Percentiles rank a stretch among this genome's conserved stretches.
phyloP scores from a whole-genome alignment of 2,797 vertebrate species.

The Melopsittacus undulatus region DNA sequence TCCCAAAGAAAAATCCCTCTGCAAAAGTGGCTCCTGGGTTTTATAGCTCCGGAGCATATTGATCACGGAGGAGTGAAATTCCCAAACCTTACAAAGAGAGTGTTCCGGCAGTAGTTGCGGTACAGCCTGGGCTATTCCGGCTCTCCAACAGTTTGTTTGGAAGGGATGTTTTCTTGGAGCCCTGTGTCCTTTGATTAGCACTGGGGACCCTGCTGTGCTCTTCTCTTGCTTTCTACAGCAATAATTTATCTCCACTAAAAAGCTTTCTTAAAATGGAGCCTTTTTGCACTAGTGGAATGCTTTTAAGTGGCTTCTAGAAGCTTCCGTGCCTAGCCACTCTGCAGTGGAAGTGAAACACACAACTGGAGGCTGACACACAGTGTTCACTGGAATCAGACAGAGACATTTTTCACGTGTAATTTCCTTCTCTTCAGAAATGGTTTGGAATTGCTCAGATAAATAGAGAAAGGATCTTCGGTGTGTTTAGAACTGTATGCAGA shows the following conservation, averaged over 20 bases:
- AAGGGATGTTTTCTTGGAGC: background rate
- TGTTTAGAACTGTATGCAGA: background rate
- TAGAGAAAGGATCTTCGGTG: background rate
- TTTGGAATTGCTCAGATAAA: background rate
- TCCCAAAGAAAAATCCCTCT: background rate
- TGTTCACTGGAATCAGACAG: background rate
- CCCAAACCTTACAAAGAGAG: background rate
- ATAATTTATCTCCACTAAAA: background rate
- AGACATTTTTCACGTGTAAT: background rate
- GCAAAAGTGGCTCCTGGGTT: background rate
- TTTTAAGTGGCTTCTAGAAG: background rate
- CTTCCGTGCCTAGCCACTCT: background rate
- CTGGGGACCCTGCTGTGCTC: constrained; percentile 4
- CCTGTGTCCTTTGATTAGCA: background rate
- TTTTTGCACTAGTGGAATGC: accelerated
- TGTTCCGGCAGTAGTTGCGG: background rate
- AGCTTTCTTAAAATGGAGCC: background rate
- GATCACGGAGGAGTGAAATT: background rate
- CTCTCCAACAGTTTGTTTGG: background rate
- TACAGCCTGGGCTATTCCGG: background rate
- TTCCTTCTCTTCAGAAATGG: background rate
- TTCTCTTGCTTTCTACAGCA: background rate
- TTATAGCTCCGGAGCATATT: background rate
- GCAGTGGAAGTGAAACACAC: background rate
- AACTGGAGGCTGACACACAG: background rate